Evolutionary conservation across 2,888 invertebrate species (phyloP).

Genomic region (Koerneria pararmatus): DNA sequence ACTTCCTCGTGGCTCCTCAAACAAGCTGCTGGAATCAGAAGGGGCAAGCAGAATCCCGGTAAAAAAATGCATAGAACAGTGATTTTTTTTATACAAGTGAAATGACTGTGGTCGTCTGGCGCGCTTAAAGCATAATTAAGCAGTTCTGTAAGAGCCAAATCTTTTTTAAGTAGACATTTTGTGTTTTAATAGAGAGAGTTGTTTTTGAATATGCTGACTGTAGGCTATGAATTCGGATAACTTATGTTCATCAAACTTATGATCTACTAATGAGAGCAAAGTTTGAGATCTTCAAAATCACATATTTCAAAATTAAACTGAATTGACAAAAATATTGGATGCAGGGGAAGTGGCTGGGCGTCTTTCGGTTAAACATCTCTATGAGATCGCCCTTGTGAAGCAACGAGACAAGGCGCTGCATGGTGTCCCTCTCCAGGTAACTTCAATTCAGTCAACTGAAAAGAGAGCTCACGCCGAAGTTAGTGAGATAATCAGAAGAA

Average conservation of each 20-base stretch:
- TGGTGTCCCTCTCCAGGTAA: slow-evolving; percentile 50
- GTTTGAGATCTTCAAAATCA: too few species aligned
- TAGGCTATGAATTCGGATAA: too few species aligned
- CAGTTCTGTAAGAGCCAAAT: too few species aligned
- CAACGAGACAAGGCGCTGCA: slow-evolving; percentile 47
- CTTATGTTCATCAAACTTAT: too few species aligned
- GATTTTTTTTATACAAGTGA: not conserved
- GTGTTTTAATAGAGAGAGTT: too few species aligned
- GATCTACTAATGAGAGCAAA: too few species aligned
- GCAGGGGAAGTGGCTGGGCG: slow-evolving; percentile 71
- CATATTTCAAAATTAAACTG: too few species aligned
- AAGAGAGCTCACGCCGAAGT: not conserved
- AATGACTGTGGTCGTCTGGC: too few species aligned
- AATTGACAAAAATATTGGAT: too few species aligned
- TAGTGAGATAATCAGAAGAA: not conserved
- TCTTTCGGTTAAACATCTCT: slow-evolving; percentile 87
- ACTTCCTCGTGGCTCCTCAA: slow-evolving; percentile 83
- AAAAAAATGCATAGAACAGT: not conserved
- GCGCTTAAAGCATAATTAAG: too few species aligned
- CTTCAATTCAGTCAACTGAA: not conserved
- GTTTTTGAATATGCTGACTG: too few species aligned
- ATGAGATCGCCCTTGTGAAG: slow-evolving; percentile 96
- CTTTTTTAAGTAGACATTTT: too few species aligned
- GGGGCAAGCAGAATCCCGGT: slow-evolving; percentile 65
- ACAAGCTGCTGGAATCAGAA: slow-evolving; percentile 83